phyloP scores from a whole-genome alignment of 2,797 vertebrate genomes.

The Pterois miles region DNA sequence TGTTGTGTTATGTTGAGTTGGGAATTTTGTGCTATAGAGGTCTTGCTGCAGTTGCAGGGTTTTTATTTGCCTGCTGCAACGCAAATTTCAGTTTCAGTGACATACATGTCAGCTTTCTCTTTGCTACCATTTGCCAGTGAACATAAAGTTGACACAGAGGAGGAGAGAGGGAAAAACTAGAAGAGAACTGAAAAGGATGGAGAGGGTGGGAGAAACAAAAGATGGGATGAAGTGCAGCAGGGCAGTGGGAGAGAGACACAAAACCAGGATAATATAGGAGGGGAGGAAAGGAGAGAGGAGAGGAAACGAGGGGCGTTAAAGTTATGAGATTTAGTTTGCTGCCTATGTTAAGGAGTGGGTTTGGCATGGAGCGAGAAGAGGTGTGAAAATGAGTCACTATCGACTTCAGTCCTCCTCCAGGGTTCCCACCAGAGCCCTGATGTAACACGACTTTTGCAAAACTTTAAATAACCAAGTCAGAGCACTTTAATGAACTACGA shows the following conservation, averaged over 20 bases:
- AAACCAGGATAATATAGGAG: background rate
- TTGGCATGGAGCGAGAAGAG: slow-evolving; percentile 30
- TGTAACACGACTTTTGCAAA: slow-evolving; percentile 35
- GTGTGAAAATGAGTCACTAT: slow-evolving; percentile 57
- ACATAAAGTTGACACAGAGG: background rate
- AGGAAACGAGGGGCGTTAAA: slow-evolving; percentile 3
- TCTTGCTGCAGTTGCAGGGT: background rate
- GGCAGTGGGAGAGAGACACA: background rate
- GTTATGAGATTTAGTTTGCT: slow-evolving; percentile 40
- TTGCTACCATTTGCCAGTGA: background rate
- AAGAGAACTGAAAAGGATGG: background rate
- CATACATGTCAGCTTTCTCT: background rate
- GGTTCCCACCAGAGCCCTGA: slow-evolving; percentile 40
- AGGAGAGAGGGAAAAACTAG: background rate
- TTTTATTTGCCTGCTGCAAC: background rate
- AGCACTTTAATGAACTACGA: slow-evolving; percentile 31
- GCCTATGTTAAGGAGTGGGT: slow-evolving; percentile 40
- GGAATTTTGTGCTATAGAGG: background rate
- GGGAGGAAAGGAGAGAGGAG: background rate
- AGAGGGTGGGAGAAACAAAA: background rate
- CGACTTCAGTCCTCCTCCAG: slow-evolving; percentile 48
- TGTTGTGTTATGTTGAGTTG: background rate
- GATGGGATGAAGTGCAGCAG: background rate
- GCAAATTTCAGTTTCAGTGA: background rate
- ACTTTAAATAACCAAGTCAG: slow-evolving; percentile 32